phyloP scores from a whole-genome alignment of 2,888 invertebrate genomes.

The Metacarcinus magister region DNA sequence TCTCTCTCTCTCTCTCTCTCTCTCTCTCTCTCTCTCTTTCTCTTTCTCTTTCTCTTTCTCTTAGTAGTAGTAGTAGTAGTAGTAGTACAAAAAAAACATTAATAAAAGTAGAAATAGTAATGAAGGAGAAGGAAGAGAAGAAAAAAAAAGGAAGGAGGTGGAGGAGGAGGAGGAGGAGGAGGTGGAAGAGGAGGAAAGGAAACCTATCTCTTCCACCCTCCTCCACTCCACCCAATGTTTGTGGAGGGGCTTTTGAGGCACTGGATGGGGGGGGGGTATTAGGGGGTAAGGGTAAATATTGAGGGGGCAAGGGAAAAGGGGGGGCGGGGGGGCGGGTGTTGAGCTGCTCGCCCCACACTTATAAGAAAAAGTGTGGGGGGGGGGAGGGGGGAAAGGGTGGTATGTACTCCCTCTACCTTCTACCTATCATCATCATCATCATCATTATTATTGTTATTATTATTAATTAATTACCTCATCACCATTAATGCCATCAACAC shows the following conservation, averaged over 20 bases:
- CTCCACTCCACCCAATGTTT: neutral
- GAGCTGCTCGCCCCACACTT: slow-evolving; percentile 1
- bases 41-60: neutral
- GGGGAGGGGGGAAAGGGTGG: neutral
- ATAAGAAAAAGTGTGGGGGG: neutral
- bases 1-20: neutral
- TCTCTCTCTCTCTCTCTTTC: neutral
- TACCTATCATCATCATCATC: neutral
- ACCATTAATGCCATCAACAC: neutral
- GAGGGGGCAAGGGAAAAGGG: too few relatives aligned
- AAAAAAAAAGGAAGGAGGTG: neutral
- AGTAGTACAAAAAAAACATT: neutral
- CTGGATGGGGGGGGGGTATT: neutral
- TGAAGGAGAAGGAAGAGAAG: too few relatives aligned
- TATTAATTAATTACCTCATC: neutral
- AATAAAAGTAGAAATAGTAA: neutral
- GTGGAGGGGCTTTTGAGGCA: slow-evolving; percentile 8
- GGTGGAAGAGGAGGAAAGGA: neutral
- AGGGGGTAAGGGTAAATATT: neutral
- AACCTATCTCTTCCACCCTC: neutral
- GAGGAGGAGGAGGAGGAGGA: neutral
- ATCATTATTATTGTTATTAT: neutral
- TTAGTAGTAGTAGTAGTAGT: neutral
- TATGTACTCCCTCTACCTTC: too few relatives aligned
- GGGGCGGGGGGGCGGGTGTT: neutral